phyloP scores from a whole-genome alignment of 53 echinoderm and acorn worm species.

The Hippasteria phrygiana region DNA sequence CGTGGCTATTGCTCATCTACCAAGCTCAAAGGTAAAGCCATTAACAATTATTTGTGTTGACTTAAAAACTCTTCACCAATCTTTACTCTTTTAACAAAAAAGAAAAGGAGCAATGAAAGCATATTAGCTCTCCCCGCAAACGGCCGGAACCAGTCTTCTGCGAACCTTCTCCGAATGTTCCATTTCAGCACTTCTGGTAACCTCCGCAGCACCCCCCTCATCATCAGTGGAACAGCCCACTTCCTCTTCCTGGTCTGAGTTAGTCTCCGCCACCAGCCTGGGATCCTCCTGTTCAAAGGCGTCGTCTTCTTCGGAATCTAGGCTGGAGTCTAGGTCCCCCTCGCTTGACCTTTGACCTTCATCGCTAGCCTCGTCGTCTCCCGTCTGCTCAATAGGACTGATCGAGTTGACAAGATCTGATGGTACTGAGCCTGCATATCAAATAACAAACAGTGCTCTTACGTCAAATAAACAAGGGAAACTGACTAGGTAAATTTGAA shows the following conservation, averaged over 20 bases:
- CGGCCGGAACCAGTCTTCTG: slow-evolving; percentile 23
- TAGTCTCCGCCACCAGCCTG: background rate
- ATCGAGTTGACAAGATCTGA: slow-evolving; percentile 12
- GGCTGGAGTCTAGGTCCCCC: slow-evolving; percentile 28
- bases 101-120: background rate
- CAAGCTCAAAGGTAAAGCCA: too few relatives aligned
- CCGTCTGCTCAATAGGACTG: background rate
- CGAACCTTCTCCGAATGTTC: slow-evolving; percentile 20
- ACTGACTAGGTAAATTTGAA: background rate
- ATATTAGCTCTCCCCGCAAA: slow-evolving; percentile 48
- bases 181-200: background rate
- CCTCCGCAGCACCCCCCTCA: slow-evolving; percentile 31
- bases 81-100: background rate
- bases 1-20: too few relatives aligned
- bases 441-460: too few relatives aligned
- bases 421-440: slow-evolving; percentile 13
- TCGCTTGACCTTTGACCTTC: slow-evolving; percentile 52
- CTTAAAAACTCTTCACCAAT: too few relatives aligned
- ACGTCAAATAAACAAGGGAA: background rate
- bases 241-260: background rate
- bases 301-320: slow-evolving; percentile 35
- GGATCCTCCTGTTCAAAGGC: background rate
- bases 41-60: too few relatives aligned
- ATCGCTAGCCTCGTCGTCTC: slow-evolving; percentile 40
- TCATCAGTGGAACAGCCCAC: background rate